Base-by-base conservation (phyloP, 2,797 vertebrate genomes). In the Zalophus californianus region DNA sequence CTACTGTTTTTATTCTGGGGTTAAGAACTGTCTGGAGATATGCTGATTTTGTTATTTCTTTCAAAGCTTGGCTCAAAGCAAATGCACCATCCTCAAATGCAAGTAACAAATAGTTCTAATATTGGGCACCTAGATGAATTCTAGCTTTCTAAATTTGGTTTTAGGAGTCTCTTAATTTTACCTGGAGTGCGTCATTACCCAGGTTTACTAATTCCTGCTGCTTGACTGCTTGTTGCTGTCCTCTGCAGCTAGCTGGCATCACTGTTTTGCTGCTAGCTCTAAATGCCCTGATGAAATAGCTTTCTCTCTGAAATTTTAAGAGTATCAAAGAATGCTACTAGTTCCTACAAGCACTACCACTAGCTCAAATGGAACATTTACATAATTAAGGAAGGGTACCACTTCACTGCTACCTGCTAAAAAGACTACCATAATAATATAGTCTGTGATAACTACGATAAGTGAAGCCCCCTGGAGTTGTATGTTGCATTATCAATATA, bases 141-240 rank as follows among this genome's bases (percentile, higher is more conserved):
- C 52, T 85, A 87, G 20, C 79, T 75, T 94, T 78, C 58, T n/a
- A 50, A 41, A 66, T 32, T 80, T 13, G 5, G 7, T 73, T 94
- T 95, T 52, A 84, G 11, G 50, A 88, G 44, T 48, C 85, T 86
- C 41, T 95, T 80, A 90, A 87, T 68, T 90, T 82, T 80, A 94
- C 27, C 48, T 2, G 23, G 18, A 68, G n/a, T 79, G 25, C 29
- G 86, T 94, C 25, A 56, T 58, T 52, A 87, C 32, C 7, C 25
- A 91, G 8, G 29, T 79, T 75, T 10, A 87, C 62, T 72, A 56
- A 9, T 87, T 86, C 80, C 78, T 91, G 32, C 56, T 73, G 32
- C 21, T 8, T 93, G 56, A 82, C 29, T 79, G 58, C 48, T 48
- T 62, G 12, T 15, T 84, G 64, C 44, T 84, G 1, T 58, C 15